Conservation (phyloP, 2,888 invertebrate species). For the Orthonychiurus folsomi region DNA sequence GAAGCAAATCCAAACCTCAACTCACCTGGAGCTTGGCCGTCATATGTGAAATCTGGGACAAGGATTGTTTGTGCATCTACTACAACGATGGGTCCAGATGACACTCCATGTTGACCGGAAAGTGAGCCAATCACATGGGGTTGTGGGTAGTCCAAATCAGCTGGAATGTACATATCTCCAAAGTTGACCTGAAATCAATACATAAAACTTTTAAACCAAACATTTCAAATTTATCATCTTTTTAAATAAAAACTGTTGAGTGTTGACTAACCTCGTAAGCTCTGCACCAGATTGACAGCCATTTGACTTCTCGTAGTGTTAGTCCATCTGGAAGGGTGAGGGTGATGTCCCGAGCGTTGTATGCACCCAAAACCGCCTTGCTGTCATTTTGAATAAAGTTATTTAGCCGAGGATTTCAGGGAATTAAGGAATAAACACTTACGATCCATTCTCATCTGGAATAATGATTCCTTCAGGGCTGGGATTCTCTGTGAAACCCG, state of each 20-base stretch:
- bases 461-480: constrained; percentile 62
- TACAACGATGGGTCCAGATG: constrained; percentile 76
- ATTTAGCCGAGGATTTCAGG: too few relatives aligned
- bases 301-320: constrained; percentile 68
- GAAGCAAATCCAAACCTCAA: too few relatives aligned
- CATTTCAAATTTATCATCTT: neutral
- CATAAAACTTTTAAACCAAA: constrained; percentile 1
- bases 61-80: constrained; percentile 88
- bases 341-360: constrained; percentile 72
- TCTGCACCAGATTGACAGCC: constrained; percentile 88
- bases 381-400: constrained; percentile 47
- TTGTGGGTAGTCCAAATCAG: constrained; percentile 66
- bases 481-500: constrained; percentile 62
- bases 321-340: constrained; percentile 79
- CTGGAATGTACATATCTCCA: constrained; percentile 73
- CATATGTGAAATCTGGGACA: constrained; percentile 81
- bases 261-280: constrained; percentile 64
- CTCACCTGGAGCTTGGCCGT: constrained; percentile 83
- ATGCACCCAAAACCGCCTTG: constrained; percentile 64
- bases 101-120: constrained; percentile 64
- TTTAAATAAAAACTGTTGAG: neutral
- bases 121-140: constrained; percentile 70
- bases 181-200: constrained; percentile 79
- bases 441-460: constrained; percentile 71
- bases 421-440: too few relatives aligned